These are phyloP conservation scores for Orchestes rusci DNA, from an alignment of 2,888 invertebrate genomes.

Conservation along the genomic window DNA sequence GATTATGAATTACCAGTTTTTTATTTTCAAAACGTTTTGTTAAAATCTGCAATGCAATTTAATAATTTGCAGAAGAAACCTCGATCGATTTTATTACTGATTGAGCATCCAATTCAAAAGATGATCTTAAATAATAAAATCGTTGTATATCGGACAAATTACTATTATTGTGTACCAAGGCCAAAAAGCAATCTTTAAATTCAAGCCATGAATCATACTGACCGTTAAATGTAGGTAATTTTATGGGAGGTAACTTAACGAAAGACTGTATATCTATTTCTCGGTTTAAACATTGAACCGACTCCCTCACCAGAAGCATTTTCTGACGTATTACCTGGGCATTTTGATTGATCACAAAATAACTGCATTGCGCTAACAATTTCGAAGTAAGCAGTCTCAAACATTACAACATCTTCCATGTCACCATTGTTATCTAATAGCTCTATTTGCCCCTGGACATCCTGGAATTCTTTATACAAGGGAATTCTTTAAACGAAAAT, in stretches of 20 bases:
- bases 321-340: too few species aligned
- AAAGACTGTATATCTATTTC: not conserved
- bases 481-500: too few species aligned
- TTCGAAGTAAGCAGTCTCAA: too few species aligned
- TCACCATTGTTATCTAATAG: too few species aligned
- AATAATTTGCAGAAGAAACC: constrained; percentile 20
- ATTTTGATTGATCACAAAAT: too few species aligned
- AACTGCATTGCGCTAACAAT: too few species aligned
- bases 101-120: constrained; percentile 20
- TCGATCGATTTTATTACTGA: constrained; percentile 17
- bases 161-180: constrained; percentile 19
- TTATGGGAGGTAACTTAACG: constrained; percentile 10
- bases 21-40: constrained; percentile 23
- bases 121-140: constrained; percentile 19
- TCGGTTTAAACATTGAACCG: too few species aligned
- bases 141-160: constrained; percentile 16
- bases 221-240: constrained; percentile 14
- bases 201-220: constrained; percentile 13
- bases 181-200: constrained; percentile 21
- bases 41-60: constrained; percentile 19
- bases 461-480: too few species aligned
- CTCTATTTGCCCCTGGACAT: too few species aligned
- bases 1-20: constrained; percentile 18
- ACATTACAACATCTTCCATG: too few species aligned
- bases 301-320: too few species aligned